A percentile compares a stretch with the other conserved stretches of the same genome.
Conservation (phyloP, 2,888 invertebrate genomes). For the Dolomedes plantarius region DNA sequence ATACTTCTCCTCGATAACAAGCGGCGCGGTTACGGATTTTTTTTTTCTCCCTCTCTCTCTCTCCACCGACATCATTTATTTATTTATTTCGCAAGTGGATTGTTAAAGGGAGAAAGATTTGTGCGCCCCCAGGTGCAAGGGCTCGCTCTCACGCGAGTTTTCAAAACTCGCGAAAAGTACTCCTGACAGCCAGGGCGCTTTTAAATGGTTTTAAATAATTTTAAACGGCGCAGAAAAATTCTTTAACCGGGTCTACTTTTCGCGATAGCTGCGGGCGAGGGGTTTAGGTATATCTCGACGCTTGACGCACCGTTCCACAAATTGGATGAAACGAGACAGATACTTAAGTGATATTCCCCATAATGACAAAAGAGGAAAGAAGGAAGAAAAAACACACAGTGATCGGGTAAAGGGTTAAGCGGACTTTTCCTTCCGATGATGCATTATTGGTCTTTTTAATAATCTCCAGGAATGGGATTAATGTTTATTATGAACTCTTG, state of each 20-base stretch:
- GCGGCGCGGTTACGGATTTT: slow-evolving; percentile 54
- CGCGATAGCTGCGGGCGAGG: slow-evolving; percentile 34
- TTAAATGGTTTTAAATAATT: slow-evolving; percentile 71
- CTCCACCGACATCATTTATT: slow-evolving; percentile 52
- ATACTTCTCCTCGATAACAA: slow-evolving; percentile 70
- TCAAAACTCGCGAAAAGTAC: slow-evolving; percentile 23
- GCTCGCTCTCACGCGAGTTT: background rate
- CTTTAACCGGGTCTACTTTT: slow-evolving; percentile 51
- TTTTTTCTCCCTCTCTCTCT: slow-evolving; percentile 40
- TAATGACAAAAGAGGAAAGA: background rate
- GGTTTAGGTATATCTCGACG: background rate
- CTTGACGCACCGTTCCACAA: slow-evolving; percentile 51
- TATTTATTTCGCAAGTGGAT: slow-evolving; percentile 66
- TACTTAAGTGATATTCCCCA: background rate
- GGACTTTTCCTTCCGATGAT: background rate
- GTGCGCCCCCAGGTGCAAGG: slow-evolving; percentile 49
- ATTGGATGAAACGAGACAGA: slow-evolving; percentile 66
- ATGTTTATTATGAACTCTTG: slow-evolving; percentile 37
- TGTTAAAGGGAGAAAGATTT: slow-evolving; percentile 64
- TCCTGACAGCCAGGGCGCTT: slow-evolving; percentile 59
- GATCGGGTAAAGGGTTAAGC: slow-evolving; percentile 48
- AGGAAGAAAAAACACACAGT: background rate
- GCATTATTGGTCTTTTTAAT: slow-evolving; percentile 50
- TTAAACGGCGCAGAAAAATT: slow-evolving; percentile 59
- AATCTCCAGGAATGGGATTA: slow-evolving; percentile 62